Percentiles rank a stretch among this genome's conserved stretches.
phyloP scores from a whole-genome alignment of 92 coral and sea anemone genomes.

The Scolanthus callimorphus region DNA sequence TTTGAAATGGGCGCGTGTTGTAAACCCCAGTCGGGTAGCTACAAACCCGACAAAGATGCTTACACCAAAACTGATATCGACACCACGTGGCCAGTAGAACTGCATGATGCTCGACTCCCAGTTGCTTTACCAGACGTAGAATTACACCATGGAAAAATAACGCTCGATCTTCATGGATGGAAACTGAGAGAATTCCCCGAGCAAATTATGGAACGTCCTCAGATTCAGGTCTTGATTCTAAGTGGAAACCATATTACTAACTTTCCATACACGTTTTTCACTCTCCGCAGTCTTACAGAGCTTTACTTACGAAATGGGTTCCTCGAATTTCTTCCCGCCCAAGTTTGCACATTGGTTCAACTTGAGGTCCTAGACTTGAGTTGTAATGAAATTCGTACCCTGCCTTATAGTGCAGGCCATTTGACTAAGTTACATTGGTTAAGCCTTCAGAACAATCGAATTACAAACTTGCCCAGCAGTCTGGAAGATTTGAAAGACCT shows the following conservation, averaged over 20 bases:
- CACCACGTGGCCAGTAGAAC: conserved; percentile 57
- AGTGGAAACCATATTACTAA: conserved; percentile 63
- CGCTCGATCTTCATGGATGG: conserved; percentile 58
- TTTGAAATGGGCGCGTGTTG: too few relatives aligned
- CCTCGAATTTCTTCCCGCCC: conserved; percentile 79
- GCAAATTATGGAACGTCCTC: conserved; percentile 42
- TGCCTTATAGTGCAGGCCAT: conserved; percentile 74
- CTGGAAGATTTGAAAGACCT: conserved; percentile 37
- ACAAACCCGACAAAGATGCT: conserved; percentile 24
- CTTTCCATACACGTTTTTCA: conserved; percentile 65
- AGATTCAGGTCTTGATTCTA: conserved; percentile 45
- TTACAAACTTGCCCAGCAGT: conserved; percentile 58
- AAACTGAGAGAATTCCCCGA: conserved; percentile 55
- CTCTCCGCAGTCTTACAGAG: conserved; percentile 61
- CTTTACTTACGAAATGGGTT: conserved; percentile 64
- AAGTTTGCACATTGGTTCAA: conserved; percentile 66
- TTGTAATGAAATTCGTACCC: conserved; percentile 45
- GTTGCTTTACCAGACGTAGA: conserved; percentile 47
- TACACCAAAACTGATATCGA: conserved; percentile 28
- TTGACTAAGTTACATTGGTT: conserved; percentile 45
- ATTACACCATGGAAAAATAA: conserved; percentile 49
- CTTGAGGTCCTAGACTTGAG: conserved; percentile 71
- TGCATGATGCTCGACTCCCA: conserved; percentile 31
- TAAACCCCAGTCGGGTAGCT: conserved; percentile 14
- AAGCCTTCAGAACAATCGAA: conserved; percentile 52